phyloP scores from a whole-genome alignment of 2,113 vertebrate species.

The Corvus hawaiiensis region DNA sequence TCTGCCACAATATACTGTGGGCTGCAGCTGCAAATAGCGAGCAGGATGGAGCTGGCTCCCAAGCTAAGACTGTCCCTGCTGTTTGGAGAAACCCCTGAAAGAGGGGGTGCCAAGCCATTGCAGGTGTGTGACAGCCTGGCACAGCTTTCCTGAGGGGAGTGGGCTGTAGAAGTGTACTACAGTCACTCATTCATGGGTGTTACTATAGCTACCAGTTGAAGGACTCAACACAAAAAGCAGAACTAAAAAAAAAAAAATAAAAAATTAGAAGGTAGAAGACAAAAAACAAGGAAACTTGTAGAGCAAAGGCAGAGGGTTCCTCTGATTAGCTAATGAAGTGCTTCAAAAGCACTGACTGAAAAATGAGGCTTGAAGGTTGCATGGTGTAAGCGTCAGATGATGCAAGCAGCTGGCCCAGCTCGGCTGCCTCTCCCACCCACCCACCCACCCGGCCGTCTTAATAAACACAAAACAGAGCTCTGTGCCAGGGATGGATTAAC shows the following conservation, averaged over 20 bases:
- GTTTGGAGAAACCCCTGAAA: neutral
- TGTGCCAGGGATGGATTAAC: slow-evolving; percentile 10
- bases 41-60: neutral
- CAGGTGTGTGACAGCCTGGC: neutral
- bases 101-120: neutral
- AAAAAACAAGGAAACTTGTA: neutral
- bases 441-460: neutral
- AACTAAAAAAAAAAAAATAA: neutral
- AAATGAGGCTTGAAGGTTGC: neutral
- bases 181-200: neutral
- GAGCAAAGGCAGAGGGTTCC: slow-evolving; percentile 12
- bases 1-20: slow-evolving; percentile 13
- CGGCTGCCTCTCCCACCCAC: neutral
- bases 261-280: neutral
- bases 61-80: neutral
- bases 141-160: neutral
- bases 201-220: slow-evolving; percentile 52
- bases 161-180: neutral
- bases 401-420: neutral
- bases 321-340: slow-evolving; percentile 15
- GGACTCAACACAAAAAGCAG: neutral
- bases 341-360: neutral
- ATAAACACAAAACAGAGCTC: neutral
- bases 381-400: neutral
- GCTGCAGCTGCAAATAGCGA: slow-evolving; percentile 34